phyloP scores from a whole-genome alignment of 37 sponge, comb jelly and placozoan genomes.

The Theonella swinhoei region DNA sequence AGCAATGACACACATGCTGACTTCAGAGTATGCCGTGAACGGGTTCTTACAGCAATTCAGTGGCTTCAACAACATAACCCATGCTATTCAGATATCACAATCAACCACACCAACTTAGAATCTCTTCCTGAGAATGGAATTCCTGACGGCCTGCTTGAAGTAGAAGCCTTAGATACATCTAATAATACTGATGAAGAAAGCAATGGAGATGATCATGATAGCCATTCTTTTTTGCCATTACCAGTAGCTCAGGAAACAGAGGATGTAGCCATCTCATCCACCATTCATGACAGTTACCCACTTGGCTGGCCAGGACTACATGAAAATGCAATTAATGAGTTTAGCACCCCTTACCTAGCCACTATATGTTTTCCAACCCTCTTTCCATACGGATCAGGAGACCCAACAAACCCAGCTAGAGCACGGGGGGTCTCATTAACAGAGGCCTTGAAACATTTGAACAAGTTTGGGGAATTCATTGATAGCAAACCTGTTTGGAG shows the following conservation, averaged over 20 bases:
- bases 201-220: neutral
- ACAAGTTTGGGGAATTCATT: conserved; percentile 14
- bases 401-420: conserved; percentile 6
- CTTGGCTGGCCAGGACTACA: conserved; percentile 38
- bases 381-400: conserved; percentile 55
- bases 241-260: conserved; percentile 10
- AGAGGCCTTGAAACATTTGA: conserved; percentile 43
- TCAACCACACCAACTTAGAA: conserved; percentile 7
- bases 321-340: conserved; percentile 32
- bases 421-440: conserved; percentile 5
- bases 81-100: conserved; percentile 23
- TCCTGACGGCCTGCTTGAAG: neutral
- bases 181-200: neutral
- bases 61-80: conserved; percentile 16
- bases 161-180: neutral
- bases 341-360: conserved; percentile 15
- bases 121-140: conserved; percentile 30
- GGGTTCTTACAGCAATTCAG: conserved; percentile 27
- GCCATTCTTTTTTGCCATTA: conserved; percentile 38
- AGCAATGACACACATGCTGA: conserved; percentile 19
- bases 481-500: neutral
- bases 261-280: conserved; percentile 10
- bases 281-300: neutral
- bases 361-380: conserved; percentile 44
- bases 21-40: conserved; percentile 10